Percentiles rank a stretch among this genome's conserved stretches.
Evolutionary conservation across 2,888 invertebrate genomes (phyloP).

Genomic region (Monochamus alternatus): DNA sequence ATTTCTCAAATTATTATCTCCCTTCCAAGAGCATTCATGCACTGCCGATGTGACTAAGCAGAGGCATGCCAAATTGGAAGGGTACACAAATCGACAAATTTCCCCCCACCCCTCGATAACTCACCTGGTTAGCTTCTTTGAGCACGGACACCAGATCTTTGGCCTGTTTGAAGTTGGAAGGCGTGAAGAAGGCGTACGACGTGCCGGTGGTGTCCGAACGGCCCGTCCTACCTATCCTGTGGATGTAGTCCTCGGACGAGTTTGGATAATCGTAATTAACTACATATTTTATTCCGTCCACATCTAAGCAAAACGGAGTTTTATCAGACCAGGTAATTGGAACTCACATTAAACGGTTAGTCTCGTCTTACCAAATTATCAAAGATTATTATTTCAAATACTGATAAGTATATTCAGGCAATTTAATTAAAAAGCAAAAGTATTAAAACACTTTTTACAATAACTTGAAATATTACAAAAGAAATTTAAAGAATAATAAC

Average conservation of each 20-base stretch:
- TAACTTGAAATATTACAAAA: constrained; percentile 1
- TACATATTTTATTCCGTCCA: constrained; percentile 96
- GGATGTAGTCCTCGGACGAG: constrained; percentile 96
- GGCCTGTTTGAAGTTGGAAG: constrained; percentile 89
- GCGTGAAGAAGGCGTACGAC: constrained; percentile 96
- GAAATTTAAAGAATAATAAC: too few relatives aligned
- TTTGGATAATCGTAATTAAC: constrained; percentile 97
- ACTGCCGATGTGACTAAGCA: constrained; percentile 74
- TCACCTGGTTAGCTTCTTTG: constrained; percentile 90
- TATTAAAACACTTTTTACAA: constrained; percentile 3
- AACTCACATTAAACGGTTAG: constrained; percentile 11
- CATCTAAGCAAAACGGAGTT: constrained; percentile 77
- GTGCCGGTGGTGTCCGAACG: constrained; percentile 90
- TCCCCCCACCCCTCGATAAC: constrained; percentile 50
- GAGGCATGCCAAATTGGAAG: constrained; percentile 87
- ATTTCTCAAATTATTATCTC: constrained; percentile 77
- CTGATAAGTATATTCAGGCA: too few relatives aligned
- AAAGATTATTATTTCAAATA: not conserved
- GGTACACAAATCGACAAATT: constrained; percentile 57
- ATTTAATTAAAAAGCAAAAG: not conserved
- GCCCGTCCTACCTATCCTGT: constrained; percentile 95
- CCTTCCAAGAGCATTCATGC: constrained; percentile 87
- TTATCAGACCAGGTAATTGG: not conserved
- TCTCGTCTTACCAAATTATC: not conserved
- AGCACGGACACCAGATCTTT: constrained; percentile 91